These are phyloP conservation scores for Carassius auratus DNA, from an alignment of 2,113 vertebrate genomes.

Conservation along the genomic window DNA sequence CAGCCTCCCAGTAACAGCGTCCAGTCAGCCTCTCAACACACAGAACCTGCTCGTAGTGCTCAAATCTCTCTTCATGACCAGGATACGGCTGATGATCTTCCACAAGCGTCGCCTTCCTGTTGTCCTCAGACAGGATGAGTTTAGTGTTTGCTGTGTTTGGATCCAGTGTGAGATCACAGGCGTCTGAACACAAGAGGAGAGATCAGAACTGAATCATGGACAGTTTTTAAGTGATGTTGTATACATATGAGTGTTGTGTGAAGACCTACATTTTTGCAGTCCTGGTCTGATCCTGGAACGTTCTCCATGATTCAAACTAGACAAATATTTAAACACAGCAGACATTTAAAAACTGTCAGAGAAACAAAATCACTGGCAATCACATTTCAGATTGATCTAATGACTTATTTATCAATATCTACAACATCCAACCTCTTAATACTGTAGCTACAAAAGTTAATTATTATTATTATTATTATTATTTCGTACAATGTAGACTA, in stretches of 20 bases:
- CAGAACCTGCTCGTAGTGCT: neutral
- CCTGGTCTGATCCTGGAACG: neutral
- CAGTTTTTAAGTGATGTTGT: neutral
- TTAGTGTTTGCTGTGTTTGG: no score
- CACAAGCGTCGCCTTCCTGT: no score
- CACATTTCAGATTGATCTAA: no score
- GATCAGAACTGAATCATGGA: neutral
- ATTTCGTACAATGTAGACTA: no score
- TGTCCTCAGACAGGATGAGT: no score
- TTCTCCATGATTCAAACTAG: neutral
- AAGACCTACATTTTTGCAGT: neutral
- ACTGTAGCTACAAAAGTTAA: no score
- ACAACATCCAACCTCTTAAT: neutral
- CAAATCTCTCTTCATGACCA: neutral
- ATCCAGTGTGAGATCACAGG: no score
- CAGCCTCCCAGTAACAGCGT: neutral
- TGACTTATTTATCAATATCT: neutral
- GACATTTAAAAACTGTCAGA: no score
- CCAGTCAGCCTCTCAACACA: neutral
- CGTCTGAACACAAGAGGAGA: neutral
- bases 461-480: no score
- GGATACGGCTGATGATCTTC: no score
- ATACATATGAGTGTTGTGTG: neutral
- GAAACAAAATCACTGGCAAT: neutral
- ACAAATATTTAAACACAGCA: neutral